Evolutionary conservation across 2,888 invertebrate genomes (phyloP), one percentile per base, ranked within the genome.

Genomic region (Miltochrista miniata): DNA sequence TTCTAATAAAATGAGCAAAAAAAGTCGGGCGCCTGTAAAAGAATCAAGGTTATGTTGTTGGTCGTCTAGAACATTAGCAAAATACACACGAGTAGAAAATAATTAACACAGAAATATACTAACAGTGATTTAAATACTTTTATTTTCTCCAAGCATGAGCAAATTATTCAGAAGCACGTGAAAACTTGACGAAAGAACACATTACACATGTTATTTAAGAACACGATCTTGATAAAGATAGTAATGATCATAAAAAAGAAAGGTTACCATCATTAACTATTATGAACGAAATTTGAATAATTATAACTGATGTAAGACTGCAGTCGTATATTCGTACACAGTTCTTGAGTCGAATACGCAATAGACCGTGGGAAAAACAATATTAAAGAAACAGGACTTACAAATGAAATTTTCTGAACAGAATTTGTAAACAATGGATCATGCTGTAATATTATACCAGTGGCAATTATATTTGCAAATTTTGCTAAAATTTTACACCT

Each of bases 201-300:
- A 61, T 56, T 46, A 54, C 15, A 44, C 43, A 57, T 39, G 58
- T 61, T 55, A 62, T 59, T 56, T 54, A 51, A 56, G 43, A 63
- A 57, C 56, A 61, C 45, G 61, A 77, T 80, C 78, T 78, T 68
- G 66, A 76, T 78, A 75, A 72, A 62, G 39, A 46, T 15, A 48
- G 54, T 59, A 68, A 70, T 68, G 54, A 68, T 72, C 48, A 43
- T 51, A 41, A 49, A 76, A 81, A 79, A 72, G 68, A 79, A 79
- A 74, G 70, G 70, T 74, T 73, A 68, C 64, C 59, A 63, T 66
- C 69, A 68, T 72, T 68, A 70, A 72, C 56, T 65, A 74, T 79
- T 78, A 79, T 72, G 71, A 70, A 67, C 64, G 67, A 55, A 69
- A 83, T 87, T 84, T 80, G 73, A 84, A 84, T 85, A 85, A 85